Percentiles rank a stretch among this genome's conserved stretches.
Conservation (phyloP, 2,888 invertebrate genomes). For the Tipula unca region DNA sequence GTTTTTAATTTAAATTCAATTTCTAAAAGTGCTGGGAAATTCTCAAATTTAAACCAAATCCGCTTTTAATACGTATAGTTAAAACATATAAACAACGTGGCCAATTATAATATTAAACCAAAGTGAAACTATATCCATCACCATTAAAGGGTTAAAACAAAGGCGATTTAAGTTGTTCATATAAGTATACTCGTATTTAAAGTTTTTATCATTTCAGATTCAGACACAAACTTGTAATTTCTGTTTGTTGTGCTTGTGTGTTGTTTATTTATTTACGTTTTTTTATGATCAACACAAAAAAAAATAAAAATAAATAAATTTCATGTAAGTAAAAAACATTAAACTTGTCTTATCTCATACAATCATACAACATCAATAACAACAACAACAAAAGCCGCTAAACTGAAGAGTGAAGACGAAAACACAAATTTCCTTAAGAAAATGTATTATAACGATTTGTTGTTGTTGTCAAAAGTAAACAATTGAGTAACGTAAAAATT, state of each 20-base stretch:
- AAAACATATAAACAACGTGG: too few species aligned
- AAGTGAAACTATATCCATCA: neutral
- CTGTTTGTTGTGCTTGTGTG: neutral
- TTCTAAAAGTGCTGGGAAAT: too few species aligned
- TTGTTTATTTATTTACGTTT: neutral
- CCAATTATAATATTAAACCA: too few species aligned
- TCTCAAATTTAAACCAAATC: too few species aligned
- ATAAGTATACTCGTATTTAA: neutral
- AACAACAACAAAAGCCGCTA: neutral
- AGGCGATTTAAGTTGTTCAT: neutral
- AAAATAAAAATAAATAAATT: neutral
- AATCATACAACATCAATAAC: neutral
- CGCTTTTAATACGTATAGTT: too few species aligned
- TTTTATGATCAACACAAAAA: neutral
- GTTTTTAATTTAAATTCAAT: too few species aligned
- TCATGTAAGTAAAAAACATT: neutral
- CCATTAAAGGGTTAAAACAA: neutral
- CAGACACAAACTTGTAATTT: neutral
- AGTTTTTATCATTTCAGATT: neutral
- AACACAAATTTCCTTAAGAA: neutral
- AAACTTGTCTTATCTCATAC: neutral
- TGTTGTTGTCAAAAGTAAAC: neutral
- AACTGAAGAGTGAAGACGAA: neutral
- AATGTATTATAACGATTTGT: neutral
- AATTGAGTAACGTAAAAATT: neutral